phyloP scores from a whole-genome alignment of 2,113 vertebrate genomes.

The Gymnorhina tibicen region DNA sequence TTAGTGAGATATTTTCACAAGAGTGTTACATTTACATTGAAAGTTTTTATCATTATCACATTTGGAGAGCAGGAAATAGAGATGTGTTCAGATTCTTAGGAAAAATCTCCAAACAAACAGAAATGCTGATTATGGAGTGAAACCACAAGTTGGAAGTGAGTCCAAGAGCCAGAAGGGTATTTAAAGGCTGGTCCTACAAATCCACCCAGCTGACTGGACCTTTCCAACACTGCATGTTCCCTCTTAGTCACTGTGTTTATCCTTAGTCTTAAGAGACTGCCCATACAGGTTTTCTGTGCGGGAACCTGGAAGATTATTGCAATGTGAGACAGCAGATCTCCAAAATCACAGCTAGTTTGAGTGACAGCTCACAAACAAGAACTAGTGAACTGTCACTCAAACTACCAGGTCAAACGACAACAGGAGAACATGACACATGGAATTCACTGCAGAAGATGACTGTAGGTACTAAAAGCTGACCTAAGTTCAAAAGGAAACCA shows the following conservation, averaged over 20 bases:
- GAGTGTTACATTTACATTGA: not conserved
- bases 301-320: not conserved
- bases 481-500: not conserved
- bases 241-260: not conserved
- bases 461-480: not conserved
- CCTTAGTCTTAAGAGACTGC: not conserved
- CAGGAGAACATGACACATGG: not conserved
- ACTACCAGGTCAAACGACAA: not conserved
- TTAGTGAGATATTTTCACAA: not conserved
- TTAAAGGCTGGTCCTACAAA: not conserved
- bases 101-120: not conserved
- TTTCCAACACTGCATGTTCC: not conserved
- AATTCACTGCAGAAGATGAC: not conserved
- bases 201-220: not conserved
- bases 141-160: not conserved
- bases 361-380: not conserved
- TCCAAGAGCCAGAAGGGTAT: not conserved
- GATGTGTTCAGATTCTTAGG: not conserved
- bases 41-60: not conserved
- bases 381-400: not conserved
- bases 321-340: not conserved
- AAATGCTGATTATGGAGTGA: not conserved
- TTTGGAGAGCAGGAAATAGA: not conserved
- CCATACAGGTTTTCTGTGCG: not conserved
- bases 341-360: not conserved